Evolutionary conservation across 92 coral and sea anemone species (phyloP), one percentile per base, ranked within the genome.

Genomic region (Blastomussa wellsi): DNA sequence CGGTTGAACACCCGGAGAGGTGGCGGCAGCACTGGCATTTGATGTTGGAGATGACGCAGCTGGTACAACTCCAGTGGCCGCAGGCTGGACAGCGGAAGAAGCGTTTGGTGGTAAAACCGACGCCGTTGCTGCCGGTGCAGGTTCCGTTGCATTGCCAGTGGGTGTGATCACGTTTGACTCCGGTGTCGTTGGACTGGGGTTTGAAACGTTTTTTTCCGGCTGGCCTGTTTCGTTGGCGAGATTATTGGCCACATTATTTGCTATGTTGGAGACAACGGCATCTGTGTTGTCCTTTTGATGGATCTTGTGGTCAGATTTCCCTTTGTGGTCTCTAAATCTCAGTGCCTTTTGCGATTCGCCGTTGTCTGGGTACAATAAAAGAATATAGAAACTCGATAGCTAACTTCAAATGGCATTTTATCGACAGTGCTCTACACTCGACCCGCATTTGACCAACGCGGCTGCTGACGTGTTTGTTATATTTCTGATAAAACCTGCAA

Each of bases 301-400:
- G 16, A 33, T 41, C 31, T 65, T 59, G 35, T 83, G 80, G 4
- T 37, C 29, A 15, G 49, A 44, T 38, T 79, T 81, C 55, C 86
- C 57, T 60, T 57, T 69, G 33, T 75, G 76, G 20, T 71, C 33
- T 69, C 70, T 89, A 14, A 84, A 85, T n/a, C 75, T 76, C 38
- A 89, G 35, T 22, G 85, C 38, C 20, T 86, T 81, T 36, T 53
- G 26, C 6, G 88, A 74, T 48, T 86, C 81, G 3, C 92, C 89
- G 15, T 85, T 86, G 59, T 89, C 92, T 89, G 60, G 51, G 68
- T 29, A n/a, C 20, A 72, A 26, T 47, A 60, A 36, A 41, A 79
- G 55, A 41, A 42, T 33, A 70, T 4, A 19, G 44, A 38, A 5
- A 38, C n/a, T 16, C 29, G 3, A 17, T 37, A 5, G 22, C 7